Evolutionary conservation across 2,888 invertebrate species (phyloP).

Genomic region (Callimorpha dominula): DNA sequence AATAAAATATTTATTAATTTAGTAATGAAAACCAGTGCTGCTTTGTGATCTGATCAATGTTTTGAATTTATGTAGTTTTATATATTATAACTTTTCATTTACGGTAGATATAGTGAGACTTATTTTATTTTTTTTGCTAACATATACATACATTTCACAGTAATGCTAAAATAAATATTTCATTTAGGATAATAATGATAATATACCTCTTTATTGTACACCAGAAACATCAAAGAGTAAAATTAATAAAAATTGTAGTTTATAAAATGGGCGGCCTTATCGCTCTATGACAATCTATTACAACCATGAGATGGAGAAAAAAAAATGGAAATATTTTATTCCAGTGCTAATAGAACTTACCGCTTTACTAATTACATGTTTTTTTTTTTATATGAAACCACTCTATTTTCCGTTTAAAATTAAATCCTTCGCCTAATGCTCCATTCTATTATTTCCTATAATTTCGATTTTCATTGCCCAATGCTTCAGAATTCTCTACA

Average conservation of each 20-base stretch:
- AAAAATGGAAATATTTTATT: no score
- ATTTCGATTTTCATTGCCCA: neutral
- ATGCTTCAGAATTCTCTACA: neutral
- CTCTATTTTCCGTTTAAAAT: neutral
- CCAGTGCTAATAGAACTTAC: neutral
- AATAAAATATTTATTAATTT: conserved; percentile 27
- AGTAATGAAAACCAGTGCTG: neutral
- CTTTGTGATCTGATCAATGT: conserved; percentile 5
- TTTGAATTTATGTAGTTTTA: neutral
- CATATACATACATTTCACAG: no score
- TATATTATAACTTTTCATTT: neutral
- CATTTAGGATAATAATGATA: no score
- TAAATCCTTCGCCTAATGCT: neutral
- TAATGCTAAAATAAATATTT: no score
- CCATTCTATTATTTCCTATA: neutral
- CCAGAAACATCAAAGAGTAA: no score
- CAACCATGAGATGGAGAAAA: no score
- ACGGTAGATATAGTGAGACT: no score
- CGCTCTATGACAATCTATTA: neutral
- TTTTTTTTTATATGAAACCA: neutral
- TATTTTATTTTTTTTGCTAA: no score
- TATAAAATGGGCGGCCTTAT: no score
- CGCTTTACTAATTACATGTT: neutral
- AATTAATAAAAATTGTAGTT: no score
- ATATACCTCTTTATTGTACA: no score